Percentiles rank a stretch among this genome's conserved stretches.
These are phyloP conservation scores for Ptilorrhoa leucosticta DNA, from an alignment of 2,113 vertebrate genomes.

Conservation along the genomic window DNA sequence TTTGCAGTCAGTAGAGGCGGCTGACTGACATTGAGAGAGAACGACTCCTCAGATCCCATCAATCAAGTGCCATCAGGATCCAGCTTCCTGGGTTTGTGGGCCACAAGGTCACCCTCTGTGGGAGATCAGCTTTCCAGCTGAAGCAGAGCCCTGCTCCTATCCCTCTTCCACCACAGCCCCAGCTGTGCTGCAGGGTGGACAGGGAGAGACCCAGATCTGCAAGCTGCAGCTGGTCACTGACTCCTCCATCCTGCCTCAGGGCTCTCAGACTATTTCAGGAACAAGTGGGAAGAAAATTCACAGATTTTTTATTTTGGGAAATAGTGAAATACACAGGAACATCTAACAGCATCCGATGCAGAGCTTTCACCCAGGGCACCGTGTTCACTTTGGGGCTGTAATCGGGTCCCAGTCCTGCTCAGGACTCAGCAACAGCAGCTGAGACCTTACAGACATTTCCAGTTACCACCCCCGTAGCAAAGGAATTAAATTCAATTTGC, in stretches of 20 bases:
- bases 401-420: accelerated
- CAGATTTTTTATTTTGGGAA: not conserved
- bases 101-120: not conserved
- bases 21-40: not conserved
- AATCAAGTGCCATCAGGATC: not conserved
- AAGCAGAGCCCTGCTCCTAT: not conserved
- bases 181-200: not conserved
- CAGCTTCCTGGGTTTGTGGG: not conserved
- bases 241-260: not conserved
- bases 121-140: not conserved
- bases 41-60: not conserved
- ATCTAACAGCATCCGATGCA: not conserved
- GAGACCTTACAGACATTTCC: not conserved
- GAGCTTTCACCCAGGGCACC: not conserved
- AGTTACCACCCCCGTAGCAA: not conserved
- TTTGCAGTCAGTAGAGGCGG: not conserved
- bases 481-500: not conserved
- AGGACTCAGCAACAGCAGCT: not conserved
- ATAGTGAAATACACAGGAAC: not conserved
- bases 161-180: not conserved
- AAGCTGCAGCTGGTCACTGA: not conserved
- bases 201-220: not conserved
- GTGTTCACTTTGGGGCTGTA: not conserved
- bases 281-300: not conserved
- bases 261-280: not conserved